A percentile compares a stretch with the other conserved stretches of the same genome.
These are phyloP conservation scores for Hiodon tergisus DNA, from an alignment of 2,113 vertebrate genomes.

Conservation along the genomic window DNA sequence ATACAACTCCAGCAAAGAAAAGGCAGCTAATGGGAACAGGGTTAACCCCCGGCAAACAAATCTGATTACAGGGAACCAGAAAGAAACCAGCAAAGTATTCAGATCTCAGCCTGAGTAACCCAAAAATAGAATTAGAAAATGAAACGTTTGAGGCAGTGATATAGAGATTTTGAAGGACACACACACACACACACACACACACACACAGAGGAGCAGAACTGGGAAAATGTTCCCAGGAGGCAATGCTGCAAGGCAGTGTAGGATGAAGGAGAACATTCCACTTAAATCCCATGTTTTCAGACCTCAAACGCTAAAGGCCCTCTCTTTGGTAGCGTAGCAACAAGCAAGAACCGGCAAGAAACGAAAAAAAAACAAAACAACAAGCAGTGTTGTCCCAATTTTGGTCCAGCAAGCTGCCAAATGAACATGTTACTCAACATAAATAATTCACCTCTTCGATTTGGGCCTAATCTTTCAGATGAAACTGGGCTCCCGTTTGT, in stretches of 20 bases:
- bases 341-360: constrained; percentile 49
- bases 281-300: constrained; percentile 41
- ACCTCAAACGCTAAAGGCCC: constrained; percentile 43
- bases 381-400: constrained; percentile 60
- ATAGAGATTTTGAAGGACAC: not conserved
- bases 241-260: constrained; percentile 27
- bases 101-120: too few species aligned
- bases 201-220: too few species aligned
- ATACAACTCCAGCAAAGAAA: not conserved
- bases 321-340: constrained; percentile 61
- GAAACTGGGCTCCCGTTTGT: not conserved
- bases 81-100: too few species aligned
- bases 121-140: too few species aligned
- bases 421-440: constrained; percentile 56
- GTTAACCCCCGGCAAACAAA: not conserved
- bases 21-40: not conserved
- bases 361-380: constrained; percentile 33
- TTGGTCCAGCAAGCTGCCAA: constrained; percentile 50
- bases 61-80: too few species aligned
- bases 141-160: too few species aligned
- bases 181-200: not conserved
- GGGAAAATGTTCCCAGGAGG: constrained; percentile 5
- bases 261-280: constrained; percentile 33
- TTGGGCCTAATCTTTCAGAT: constrained; percentile 22
- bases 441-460: constrained; percentile 62